Evolutionary conservation across 2,888 invertebrate species (phyloP).

Genomic region (Chymomyza fuscimana): DNA sequence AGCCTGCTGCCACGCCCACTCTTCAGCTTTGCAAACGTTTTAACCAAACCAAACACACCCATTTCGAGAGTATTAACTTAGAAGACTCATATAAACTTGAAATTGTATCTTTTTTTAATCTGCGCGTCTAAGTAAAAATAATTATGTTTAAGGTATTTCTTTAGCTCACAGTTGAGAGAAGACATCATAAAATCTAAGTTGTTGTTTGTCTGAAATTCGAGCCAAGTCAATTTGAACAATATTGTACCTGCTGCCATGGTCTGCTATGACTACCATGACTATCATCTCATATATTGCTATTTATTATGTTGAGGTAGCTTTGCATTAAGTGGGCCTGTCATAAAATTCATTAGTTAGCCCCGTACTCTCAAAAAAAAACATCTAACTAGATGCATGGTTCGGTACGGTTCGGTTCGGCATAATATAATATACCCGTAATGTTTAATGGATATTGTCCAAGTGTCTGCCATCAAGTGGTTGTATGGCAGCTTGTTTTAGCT

Average conservation of each 20-base stretch:
- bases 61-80: neutral
- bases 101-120: constrained; percentile 65
- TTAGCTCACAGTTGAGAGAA: neutral
- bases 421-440: neutral
- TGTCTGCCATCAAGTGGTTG: neutral
- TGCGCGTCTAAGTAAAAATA: constrained; percentile 5
- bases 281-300: neutral
- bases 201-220: neutral
- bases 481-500: neutral
- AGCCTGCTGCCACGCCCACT: neutral
- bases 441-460: neutral
- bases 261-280: neutral
- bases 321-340: constrained; percentile 66
- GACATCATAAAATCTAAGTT: neutral
- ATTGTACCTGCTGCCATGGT: neutral
- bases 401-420: neutral
- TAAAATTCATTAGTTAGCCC: constrained; percentile 61
- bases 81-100: constrained; percentile 52
- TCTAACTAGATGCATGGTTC: neutral
- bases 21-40: neutral
- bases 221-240: neutral
- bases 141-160: neutral
- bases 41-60: neutral
- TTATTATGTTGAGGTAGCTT: constrained; percentile 48
- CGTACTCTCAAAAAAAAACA: neutral